A percentile compares a stretch with the other conserved stretches of the same genome.
Conservation (phyloP, 2,888 invertebrate species). For the Apotomis capreana region DNA sequence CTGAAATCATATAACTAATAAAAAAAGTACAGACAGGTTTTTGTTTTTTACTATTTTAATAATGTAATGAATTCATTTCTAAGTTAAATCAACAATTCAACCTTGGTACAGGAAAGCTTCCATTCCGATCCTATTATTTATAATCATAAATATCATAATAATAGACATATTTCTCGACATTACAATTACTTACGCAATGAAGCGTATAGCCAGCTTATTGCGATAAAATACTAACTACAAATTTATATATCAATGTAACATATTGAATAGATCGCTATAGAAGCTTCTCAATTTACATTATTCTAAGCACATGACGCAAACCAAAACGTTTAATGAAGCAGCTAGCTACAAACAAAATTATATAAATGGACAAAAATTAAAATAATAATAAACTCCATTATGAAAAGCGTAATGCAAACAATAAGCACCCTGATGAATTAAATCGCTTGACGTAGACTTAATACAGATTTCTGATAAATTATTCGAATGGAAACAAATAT, state of each 20-base stretch:
- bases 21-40: too few relatives aligned
- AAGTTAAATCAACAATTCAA: conserved; percentile 43
- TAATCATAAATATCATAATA: background rate
- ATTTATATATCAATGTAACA: background rate
- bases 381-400: conserved; percentile 36
- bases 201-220: conserved; percentile 20
- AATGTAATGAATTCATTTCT: background rate
- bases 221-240: background rate
- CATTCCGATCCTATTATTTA: conserved; percentile 51
- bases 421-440: conserved; percentile 31
- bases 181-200: conserved; percentile 5
- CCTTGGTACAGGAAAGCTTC: conserved; percentile 57
- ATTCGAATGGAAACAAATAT: too few relatives aligned
- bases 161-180: background rate
- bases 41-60: background rate
- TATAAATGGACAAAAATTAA: conserved; percentile 46
- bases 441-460: conserved; percentile 10
- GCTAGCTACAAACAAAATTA: conserved; percentile 49
- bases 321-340: conserved; percentile 49
- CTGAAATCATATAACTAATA: background rate
- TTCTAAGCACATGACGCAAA: conserved; percentile 48
- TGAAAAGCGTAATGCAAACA: conserved; percentile 32
- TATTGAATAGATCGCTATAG: conserved; percentile 63
- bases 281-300: conserved; percentile 60
- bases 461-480: too few relatives aligned